Percentiles rank a stretch among this genome's conserved stretches.
phyloP scores from a whole-genome alignment of 1,140 invertebrate genomes.

The Muscidifurax raptorellus region DNA sequence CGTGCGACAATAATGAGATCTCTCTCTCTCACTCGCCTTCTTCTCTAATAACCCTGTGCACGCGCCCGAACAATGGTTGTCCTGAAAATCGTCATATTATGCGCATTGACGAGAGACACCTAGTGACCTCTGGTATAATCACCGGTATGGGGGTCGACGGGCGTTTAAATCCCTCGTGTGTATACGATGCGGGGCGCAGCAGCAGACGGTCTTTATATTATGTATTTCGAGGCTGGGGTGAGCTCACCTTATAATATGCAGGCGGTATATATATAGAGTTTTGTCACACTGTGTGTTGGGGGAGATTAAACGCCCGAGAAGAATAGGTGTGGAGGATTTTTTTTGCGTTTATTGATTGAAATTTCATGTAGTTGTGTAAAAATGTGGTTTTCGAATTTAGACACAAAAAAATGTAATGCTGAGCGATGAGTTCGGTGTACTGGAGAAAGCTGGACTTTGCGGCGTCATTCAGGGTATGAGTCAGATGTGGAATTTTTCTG shows the following conservation, averaged over 20 bases:
- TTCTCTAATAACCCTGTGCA: neutral
- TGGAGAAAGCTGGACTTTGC: no score
- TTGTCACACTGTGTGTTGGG: no score
- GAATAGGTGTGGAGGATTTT: neutral
- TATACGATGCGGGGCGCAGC: neutral
- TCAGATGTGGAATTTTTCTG: no score
- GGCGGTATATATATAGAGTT: neutral
- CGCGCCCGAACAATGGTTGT: neutral
- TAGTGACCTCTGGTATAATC: neutral
- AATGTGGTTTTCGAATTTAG: no score
- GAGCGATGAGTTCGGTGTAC: no score
- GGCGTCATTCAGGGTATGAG: no score
- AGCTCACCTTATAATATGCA: neutral
- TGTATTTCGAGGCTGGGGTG: neutral
- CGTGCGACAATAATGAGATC: neutral
- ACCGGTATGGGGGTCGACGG: neutral
- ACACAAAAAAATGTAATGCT: no score
- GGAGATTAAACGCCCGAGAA: neutral
- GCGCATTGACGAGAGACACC: neutral
- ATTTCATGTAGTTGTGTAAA: no score
- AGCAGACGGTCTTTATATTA: neutral
- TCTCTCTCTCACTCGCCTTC: no score
- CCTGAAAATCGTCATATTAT: neutral
- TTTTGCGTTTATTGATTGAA: no score
- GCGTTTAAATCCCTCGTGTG: neutral